Evolutionary conservation across 2,888 invertebrate genomes (phyloP).

Genomic region (Leucophora obtusa): DNA sequence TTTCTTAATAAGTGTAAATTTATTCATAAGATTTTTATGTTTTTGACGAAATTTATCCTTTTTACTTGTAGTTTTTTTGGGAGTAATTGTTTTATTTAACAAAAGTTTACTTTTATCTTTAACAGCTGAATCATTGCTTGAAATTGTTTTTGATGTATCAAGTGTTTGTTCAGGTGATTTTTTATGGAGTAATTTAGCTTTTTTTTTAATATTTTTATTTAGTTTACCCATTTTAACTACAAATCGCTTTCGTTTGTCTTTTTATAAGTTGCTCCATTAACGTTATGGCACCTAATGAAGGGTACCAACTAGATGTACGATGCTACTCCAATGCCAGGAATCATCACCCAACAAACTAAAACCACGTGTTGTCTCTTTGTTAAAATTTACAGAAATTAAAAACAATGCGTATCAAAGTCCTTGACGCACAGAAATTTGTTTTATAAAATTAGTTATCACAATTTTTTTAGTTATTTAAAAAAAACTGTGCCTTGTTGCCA

Average conservation of each 20-base stretch:
- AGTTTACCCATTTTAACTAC: slow-evolving; percentile 43
- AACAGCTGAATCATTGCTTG: slow-evolving; percentile 4
- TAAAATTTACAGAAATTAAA: too few species aligned
- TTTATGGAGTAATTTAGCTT: slow-evolving; percentile 10
- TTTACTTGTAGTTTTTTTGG: slow-evolving; percentile 71
- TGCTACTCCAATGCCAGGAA: too few species aligned
- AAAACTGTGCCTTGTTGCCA: too few species aligned
- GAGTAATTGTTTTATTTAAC: slow-evolving; percentile 70
- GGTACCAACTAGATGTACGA: too few species aligned
- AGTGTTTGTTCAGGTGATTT: slow-evolving; percentile 29
- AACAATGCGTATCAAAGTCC: too few species aligned
- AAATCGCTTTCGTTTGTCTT: neutral
- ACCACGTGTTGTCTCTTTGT: too few species aligned
- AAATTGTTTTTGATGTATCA: neutral
- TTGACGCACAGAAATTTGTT: too few species aligned
- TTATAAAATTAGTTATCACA: too few species aligned
- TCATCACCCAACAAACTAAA: too few species aligned
- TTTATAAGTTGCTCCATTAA: neutral
- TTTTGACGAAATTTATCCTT: slow-evolving; percentile 74
- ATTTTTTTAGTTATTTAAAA: too few species aligned
- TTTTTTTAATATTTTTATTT: slow-evolving; percentile 42
- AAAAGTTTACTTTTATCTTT: slow-evolving; percentile 62
- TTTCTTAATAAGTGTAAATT: slow-evolving; percentile 71
- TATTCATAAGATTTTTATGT: slow-evolving; percentile 72
- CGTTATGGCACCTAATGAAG: too few species aligned